Base-by-base conservation (phyloP, 2,888 invertebrate species). In the Aphidius colemani region DNA sequence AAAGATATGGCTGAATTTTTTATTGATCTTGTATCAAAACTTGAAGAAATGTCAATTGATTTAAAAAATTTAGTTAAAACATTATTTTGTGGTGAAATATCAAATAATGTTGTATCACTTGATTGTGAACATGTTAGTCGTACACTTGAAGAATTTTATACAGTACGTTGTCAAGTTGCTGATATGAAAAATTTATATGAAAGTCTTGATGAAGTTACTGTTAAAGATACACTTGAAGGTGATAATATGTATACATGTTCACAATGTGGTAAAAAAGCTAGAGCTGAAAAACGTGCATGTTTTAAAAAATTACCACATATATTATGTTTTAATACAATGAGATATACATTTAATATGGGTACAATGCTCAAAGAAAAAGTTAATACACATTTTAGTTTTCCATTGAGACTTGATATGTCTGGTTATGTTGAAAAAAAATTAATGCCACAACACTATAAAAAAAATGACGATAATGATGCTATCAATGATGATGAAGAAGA, bases 1-100 rank as follows among this genome's bases (percentile, higher is more conserved):
- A 97, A 97, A 78, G 97, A 97, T 78, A 97, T 97, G 97, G 96
- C 96, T 0, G 97, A 97, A 83, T 97, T 97, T 84, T 97, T 97
- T 80, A 97, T 96, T 61, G 96, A 97, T 84, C 88, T 97, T 55
- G 96, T 97, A 43, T 95, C 95, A 30, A 97, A 97, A 80, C 84
- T 97, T 10, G 97, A 97, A 82, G 97, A 97, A 82, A 96, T 96
- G 95, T 94, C 95, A 2, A 91, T 94, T 0, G 91, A 94, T 69
- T 82, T 96, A 48, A 96, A 96, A 83, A 90, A 89, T 70, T 86
- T 96, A 39, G 94, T 97, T 6, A 96, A 96, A 79, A 92, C 90
- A 10, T 83, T 96, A 44, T 97, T 97, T 83, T 96, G 96, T 75
- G 97, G 97, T 45, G 93, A 95, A 0, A 88, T 96, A 30, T 96